Evolutionary conservation across 2,888 invertebrate genomes (phyloP), one percentile per base, ranked within the genome.

Genomic region (Esperia sulphurella): DNA sequence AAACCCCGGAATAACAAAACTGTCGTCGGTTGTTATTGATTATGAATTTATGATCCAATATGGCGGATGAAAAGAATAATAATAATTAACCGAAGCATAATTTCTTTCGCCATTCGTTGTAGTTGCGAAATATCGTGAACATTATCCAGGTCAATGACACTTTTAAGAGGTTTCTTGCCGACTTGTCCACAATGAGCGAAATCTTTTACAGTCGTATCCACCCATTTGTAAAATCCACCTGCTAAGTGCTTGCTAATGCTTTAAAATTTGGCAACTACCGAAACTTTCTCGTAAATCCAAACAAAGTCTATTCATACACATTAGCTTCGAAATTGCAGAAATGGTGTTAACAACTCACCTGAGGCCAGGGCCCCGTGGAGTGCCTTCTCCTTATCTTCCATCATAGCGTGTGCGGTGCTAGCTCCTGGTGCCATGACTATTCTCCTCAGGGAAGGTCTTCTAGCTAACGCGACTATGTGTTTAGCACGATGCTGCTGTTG

Each of bases 401-500:
- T 83, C 90, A 90, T 90, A 37, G 86, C 67, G 62, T 90, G 90
- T 53, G 90, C 89, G 53, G 91, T 90, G 67, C 84, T 86, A 45
- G 90, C 85, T 81, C 88, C 89, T 43, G 92, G 92, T 67, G 91
- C 91, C 92, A 92, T 92, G 14, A 83, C 87, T 57, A 86, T 86
- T 64, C 86, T 81, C 65, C 84, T 82, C 48, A 86, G 61, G 52
- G 87, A 87, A 54, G 83, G 80, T 83, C 86, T 86, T 56, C 86
- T 77, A 51, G 81, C 76, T 67, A 88, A 74, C 57, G 87, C 84
- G 58, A 85, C 80, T 54, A 80, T 76, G 61, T 85, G 82, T 65
- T 86, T 89, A 28, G 65, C 65, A 51, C 83, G 77, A 59, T 77
- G 68, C 60, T 76, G 82, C 67, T 77, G 80, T 47, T 70, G 71